These are phyloP conservation scores for Vireo altiloquus DNA, from an alignment of 2,113 vertebrate species.

Conservation along the genomic window DNA sequence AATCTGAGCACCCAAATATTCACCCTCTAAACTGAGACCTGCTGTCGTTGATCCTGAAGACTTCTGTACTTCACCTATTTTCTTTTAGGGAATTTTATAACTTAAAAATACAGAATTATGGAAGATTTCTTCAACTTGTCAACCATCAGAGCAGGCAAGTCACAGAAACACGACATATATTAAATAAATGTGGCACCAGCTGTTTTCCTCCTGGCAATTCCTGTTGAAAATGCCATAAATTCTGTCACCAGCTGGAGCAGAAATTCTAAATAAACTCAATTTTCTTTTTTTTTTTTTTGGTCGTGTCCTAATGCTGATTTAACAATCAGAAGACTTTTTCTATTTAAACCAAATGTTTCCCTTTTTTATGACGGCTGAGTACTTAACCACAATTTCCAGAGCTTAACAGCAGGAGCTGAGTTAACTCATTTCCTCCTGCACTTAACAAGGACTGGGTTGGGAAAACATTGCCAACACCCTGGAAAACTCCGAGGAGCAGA, in stretches of 20 bases:
- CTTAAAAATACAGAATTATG: neutral
- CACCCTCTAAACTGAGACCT: neutral
- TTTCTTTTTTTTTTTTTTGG: neutral
- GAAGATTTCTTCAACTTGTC: neutral
- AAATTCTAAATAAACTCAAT: slow-evolving; percentile 47
- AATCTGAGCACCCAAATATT: neutral
- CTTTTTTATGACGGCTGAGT: slow-evolving; percentile 47
- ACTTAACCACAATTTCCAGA: slow-evolving; percentile 60
- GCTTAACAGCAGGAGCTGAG: slow-evolving; percentile 60
- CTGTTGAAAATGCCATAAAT: slow-evolving; percentile 43
- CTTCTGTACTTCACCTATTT: neutral
- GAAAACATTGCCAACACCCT: slow-evolving; percentile 16
- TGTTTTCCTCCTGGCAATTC: slow-evolving; percentile 18
- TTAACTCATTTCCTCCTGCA: slow-evolving; percentile 67
- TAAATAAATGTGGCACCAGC: neutral
- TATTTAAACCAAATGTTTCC: slow-evolving; percentile 65
- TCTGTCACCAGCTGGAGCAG: slow-evolving; percentile 37
- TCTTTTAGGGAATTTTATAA: neutral
- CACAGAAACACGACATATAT: neutral
- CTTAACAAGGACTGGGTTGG: slow-evolving; percentile 32
- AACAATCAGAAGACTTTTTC: slow-evolving; percentile 52
- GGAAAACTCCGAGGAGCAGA: neutral
- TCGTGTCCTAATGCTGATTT: slow-evolving; percentile 12
- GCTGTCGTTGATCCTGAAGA: neutral
- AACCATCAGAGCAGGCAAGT: neutral